phyloP scores from a whole-genome alignment of 2,797 vertebrate genomes.

The Chloroceryle amazona region DNA sequence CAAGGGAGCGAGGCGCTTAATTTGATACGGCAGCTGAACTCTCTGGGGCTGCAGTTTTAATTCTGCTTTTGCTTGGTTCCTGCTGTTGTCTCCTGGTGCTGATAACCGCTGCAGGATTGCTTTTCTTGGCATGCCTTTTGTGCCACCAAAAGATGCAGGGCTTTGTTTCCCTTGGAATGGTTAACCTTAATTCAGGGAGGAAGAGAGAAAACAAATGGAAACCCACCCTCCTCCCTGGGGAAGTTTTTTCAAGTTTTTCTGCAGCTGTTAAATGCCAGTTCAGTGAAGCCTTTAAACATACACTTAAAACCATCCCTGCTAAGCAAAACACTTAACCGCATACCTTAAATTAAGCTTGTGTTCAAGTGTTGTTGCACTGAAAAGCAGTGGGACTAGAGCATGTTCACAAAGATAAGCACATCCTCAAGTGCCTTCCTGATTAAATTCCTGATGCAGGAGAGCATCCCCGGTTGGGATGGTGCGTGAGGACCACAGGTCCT shows the following conservation, averaged over 20 bases:
- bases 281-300: slow-evolving; percentile 4
- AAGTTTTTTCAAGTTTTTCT: neutral
- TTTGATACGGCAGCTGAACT: neutral
- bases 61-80: neutral
- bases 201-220: neutral
- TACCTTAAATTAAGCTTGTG: neutral
- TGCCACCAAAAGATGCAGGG: neutral
- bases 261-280: slow-evolving; percentile 38
- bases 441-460: neutral
- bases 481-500: fast-evolving
- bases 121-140: neutral
- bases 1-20: fast-evolving
- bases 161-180: neutral
- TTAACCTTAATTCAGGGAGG: neutral
- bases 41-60: neutral
- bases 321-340: slow-evolving; percentile 7
- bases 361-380: neutral
- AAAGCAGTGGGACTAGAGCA: neutral
- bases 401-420: neutral
- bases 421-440: neutral
- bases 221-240: neutral
- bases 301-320: neutral
- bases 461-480: neutral
- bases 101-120: neutral
- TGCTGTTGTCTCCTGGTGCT: neutral